Evolutionary conservation across 2,797 vertebrate species (phyloP).

Genomic region (Centropyge bicolor): DNA sequence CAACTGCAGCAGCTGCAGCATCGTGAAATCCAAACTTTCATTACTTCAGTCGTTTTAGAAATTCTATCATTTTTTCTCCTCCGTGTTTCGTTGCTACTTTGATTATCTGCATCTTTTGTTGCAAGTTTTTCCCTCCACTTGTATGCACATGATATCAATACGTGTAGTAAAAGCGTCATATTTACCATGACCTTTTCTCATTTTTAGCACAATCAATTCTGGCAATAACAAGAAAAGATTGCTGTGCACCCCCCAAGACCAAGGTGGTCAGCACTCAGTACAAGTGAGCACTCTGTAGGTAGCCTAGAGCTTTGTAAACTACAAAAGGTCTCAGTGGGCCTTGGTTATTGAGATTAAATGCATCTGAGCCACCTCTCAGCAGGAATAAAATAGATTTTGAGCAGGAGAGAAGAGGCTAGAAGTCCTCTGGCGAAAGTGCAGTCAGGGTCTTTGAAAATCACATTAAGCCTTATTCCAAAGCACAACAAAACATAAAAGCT

Average conservation of each 20-base stretch:
- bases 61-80: background rate
- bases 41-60: slow-evolving; percentile 19
- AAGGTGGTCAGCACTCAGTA: slow-evolving; percentile 30
- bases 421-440: slow-evolving; percentile 4
- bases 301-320: slow-evolving; percentile 56
- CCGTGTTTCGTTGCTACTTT: slow-evolving; percentile 10
- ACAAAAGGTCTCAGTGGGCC: slow-evolving; percentile 61
- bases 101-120: slow-evolving; percentile 16
- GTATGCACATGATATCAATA: slow-evolving; percentile 28
- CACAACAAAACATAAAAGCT: background rate
- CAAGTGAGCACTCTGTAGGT: slow-evolving; percentile 26
- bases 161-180: slow-evolving; percentile 52
- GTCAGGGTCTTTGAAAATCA: slow-evolving; percentile 16
- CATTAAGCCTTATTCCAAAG: slow-evolving; percentile 9
- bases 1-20: slow-evolving; percentile 5
- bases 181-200: slow-evolving; percentile 66
- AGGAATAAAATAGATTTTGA: slow-evolving; percentile 44
- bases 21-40: slow-evolving; percentile 30
- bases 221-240: slow-evolving; percentile 54
- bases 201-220: slow-evolving; percentile 69
- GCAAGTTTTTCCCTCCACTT: background rate
- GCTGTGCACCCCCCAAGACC: slow-evolving; percentile 20
- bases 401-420: slow-evolving; percentile 12
- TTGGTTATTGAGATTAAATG: slow-evolving; percentile 53
- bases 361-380: slow-evolving; percentile 39